These are phyloP conservation scores for Bemisia tabaci DNA, from an alignment of 1,140 invertebrate genomes.

Conservation along the genomic window DNA sequence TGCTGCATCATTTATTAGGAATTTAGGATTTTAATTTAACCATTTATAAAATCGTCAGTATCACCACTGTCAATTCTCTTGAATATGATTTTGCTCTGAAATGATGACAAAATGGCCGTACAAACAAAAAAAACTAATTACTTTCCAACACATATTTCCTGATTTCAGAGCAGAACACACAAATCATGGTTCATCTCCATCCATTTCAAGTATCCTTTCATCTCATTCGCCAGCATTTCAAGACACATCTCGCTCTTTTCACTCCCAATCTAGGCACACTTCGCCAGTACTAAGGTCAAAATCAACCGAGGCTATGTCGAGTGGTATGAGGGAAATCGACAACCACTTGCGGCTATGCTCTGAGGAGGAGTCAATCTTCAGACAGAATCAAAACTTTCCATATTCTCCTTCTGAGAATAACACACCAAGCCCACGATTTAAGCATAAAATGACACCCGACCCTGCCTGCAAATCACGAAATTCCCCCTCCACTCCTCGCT, in stretches of 20 bases:
- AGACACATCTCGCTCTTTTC: background rate
- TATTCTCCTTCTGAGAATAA: too few relatives aligned
- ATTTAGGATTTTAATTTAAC: too few relatives aligned
- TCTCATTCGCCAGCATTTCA: background rate
- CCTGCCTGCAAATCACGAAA: background rate
- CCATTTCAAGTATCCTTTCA: background rate
- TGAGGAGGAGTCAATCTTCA: too few relatives aligned
- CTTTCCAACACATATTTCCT: background rate
- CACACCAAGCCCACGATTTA: background rate
- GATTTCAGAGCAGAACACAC: background rate
- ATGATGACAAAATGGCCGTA: too few relatives aligned
- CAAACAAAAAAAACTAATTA: background rate
- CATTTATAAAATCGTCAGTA: too few relatives aligned
- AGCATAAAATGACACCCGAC: background rate
- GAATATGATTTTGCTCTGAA: too few relatives aligned
- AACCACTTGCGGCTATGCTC: background rate
- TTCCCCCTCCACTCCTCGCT: background rate
- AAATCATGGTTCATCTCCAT: background rate
- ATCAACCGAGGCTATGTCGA: background rate
- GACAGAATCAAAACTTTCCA: too few relatives aligned
- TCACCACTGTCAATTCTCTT: too few relatives aligned
- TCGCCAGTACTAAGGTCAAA: background rate
- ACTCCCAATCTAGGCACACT: background rate
- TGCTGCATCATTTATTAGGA: too few relatives aligned
- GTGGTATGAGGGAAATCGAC: background rate